Percentiles rank a stretch among this genome's conserved stretches.
These are phyloP conservation scores for Oreochromis grahami DNA, from an alignment of 2,797 vertebrate genomes.

Conservation along the genomic window DNA sequence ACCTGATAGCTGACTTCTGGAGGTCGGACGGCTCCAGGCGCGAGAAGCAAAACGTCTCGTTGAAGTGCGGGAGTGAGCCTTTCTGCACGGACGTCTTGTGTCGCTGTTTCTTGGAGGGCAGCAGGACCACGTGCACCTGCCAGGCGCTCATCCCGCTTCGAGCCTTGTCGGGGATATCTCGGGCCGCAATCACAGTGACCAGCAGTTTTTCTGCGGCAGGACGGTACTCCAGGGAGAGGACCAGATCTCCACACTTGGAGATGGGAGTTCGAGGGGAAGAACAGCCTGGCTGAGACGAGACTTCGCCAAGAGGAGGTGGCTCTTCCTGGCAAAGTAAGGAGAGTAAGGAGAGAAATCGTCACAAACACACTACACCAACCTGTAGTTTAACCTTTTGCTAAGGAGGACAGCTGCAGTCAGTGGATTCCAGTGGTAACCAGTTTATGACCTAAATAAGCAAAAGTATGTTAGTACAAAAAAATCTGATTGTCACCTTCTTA, in stretches of 20 bases:
- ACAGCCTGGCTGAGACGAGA: conserved; percentile 26
- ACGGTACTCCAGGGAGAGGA: conserved; percentile 82
- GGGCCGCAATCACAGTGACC: conserved; percentile 81
- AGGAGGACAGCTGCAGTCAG: not conserved
- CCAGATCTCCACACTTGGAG: conserved; percentile 88
- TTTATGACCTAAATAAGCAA: not conserved
- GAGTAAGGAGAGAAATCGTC: not conserved
- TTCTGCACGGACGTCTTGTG: conserved; percentile 84
- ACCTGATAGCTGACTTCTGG: conserved; percentile 78
- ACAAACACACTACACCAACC: not conserved
- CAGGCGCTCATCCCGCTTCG: conserved; percentile 88
- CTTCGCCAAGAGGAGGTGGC: conserved; percentile 46
- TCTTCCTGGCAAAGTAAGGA: conserved; percentile 58
- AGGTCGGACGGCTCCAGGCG: conserved; percentile 83
- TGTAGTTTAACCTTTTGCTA: not conserved
- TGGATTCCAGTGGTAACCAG: not conserved
- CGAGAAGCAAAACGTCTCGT: conserved; percentile 86
- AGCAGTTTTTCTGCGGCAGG: conserved; percentile 79
- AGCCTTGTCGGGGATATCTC: conserved; percentile 87
- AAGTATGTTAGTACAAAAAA: not conserved
- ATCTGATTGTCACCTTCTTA: not conserved
- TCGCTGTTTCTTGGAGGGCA: conserved; percentile 90
- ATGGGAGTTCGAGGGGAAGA: conserved; percentile 71
- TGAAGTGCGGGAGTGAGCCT: conserved; percentile 83
- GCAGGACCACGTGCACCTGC: conserved; percentile 90